These are phyloP conservation scores for Limonius californicus DNA, from an alignment of 1,140 invertebrate genomes.

Conservation along the genomic window DNA sequence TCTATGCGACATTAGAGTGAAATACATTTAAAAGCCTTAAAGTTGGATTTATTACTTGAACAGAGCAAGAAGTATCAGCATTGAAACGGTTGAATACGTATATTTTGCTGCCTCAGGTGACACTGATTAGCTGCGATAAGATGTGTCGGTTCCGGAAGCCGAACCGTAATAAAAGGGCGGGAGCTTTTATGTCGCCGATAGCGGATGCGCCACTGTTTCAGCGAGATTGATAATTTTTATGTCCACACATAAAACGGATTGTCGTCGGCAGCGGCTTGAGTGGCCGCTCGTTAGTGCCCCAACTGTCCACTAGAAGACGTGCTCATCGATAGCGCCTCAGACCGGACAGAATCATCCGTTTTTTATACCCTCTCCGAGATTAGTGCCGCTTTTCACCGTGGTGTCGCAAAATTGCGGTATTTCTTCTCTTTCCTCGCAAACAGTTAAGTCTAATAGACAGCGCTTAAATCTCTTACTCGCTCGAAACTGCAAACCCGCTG, in stretches of 20 bases:
- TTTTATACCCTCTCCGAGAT: background rate
- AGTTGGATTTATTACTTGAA: no score
- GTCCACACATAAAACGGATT: constrained; percentile 19
- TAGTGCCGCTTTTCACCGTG: background rate
- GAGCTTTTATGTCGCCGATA: constrained; percentile 21
- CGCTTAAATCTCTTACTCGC: no score
- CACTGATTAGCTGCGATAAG: constrained; percentile 7
- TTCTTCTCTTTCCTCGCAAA: background rate
- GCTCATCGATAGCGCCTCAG: constrained; percentile 13
- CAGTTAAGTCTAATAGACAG: constrained; percentile 4
- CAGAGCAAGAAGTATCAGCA: background rate
- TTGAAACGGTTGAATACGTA: background rate
- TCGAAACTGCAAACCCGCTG: no score
- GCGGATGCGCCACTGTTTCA: constrained; percentile 22
- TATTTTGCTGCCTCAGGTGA: constrained; percentile 12
- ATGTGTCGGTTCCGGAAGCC: background rate
- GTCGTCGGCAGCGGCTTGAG: constrained; percentile 19
- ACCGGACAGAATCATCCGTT: background rate
- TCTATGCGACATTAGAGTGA: no score
- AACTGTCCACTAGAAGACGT: constrained; percentile 16
- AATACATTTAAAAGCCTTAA: no score
- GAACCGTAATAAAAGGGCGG: constrained; percentile 17
- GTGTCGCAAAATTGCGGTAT: background rate
- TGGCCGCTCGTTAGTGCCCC: constrained; percentile 17
- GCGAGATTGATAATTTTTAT: constrained; percentile 26